These are phyloP conservation scores for Artibeus lituratus DNA, from an alignment of 2,797 vertebrate genomes.

Conservation along the genomic window DNA sequence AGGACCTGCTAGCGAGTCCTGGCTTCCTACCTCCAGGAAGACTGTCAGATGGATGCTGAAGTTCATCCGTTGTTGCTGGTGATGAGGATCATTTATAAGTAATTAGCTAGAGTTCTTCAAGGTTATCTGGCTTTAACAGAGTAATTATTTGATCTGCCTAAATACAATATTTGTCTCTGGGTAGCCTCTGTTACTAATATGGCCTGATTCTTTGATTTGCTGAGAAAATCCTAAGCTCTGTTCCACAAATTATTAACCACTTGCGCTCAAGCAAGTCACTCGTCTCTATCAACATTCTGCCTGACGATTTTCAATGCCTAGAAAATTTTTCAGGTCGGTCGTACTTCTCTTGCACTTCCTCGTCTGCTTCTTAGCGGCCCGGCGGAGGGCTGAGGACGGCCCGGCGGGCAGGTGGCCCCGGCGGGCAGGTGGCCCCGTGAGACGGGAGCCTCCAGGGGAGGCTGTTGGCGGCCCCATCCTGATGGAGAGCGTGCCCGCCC, in stretches of 20 bases:
- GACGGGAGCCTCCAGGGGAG: rapidly evolving
- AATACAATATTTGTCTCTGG: not conserved
- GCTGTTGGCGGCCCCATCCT: rapidly evolving
- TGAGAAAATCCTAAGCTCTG: not conserved
- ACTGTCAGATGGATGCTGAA: not conserved
- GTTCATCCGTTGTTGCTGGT: not conserved
- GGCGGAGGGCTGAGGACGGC: not conserved
- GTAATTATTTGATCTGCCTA: not conserved
- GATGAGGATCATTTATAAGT: not conserved
- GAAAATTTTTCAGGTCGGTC: not conserved
- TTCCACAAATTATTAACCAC: not conserved
- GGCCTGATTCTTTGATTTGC: not conserved
- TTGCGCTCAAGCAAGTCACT: not conserved
- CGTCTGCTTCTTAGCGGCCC: not conserved
- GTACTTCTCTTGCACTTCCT: not conserved
- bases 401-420: not conserved
- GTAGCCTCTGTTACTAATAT: not conserved
- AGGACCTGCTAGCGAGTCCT: not conserved
- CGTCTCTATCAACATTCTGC: not conserved
- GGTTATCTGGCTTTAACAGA: not conserved
- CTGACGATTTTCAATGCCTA: not conserved
- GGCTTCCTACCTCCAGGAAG: not conserved
- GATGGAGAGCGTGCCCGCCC: rapidly evolving
- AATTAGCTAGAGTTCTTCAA: not conserved
- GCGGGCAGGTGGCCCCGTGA: no score